phyloP scores from a whole-genome alignment of 1,140 invertebrate species.

The Uloborus diversus region DNA sequence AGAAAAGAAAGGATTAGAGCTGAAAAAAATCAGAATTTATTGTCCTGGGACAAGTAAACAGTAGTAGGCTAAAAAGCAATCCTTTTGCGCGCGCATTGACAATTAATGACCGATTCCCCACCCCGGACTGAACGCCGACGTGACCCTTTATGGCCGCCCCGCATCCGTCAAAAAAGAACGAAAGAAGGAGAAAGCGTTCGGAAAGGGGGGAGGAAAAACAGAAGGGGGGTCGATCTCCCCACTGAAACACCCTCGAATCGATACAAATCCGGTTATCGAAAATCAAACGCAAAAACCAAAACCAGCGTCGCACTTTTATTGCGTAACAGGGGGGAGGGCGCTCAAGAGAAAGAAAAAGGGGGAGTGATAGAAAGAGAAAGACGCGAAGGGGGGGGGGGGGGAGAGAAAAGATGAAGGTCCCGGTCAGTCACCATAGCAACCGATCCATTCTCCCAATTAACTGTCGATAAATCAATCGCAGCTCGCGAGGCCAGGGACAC shows the following conservation, averaged over 20 bases:
- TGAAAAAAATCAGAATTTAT: no score
- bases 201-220: background rate
- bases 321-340: slow-evolving; percentile 6
- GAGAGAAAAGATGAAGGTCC: slow-evolving; percentile 48
- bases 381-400: background rate
- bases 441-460: slow-evolving; percentile 55
- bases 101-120: slow-evolving; percentile 48
- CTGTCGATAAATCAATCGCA: slow-evolving; percentile 56
- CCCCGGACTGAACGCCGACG: background rate
- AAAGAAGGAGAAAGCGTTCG: slow-evolving; percentile 8
- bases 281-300: slow-evolving; percentile 57
- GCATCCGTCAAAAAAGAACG: slow-evolving; percentile 49
- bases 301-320: slow-evolving; percentile 54
- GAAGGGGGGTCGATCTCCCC: background rate
- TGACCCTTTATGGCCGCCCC: slow-evolving; percentile 49
- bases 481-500: slow-evolving; percentile 49
- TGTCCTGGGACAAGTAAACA: no score
- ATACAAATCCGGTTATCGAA: slow-evolving; percentile 56
- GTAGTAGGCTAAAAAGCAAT: slow-evolving; percentile 24
- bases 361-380: slow-evolving; percentile 21
- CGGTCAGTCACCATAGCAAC: slow-evolving; percentile 55
- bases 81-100: slow-evolving; percentile 42
- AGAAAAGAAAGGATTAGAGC: no score
- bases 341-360: slow-evolving; percentile 1
- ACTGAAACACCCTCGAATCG: slow-evolving; percentile 32